These are phyloP conservation scores for Emesis furor DNA, from an alignment of 2,888 invertebrate species.

Conservation along the genomic window DNA sequence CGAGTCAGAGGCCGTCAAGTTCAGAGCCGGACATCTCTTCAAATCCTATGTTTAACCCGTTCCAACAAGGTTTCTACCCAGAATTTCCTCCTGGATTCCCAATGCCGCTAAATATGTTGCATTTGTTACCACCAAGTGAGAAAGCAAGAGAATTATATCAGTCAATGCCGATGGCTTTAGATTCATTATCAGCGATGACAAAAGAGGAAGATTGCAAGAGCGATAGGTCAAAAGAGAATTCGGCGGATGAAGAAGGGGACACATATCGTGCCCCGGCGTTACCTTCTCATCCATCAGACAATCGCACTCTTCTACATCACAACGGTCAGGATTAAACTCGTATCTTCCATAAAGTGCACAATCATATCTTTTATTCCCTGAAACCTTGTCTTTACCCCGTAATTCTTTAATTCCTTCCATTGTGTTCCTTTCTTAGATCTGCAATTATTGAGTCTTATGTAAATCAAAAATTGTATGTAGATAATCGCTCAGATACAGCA, in stretches of 20 bases:
- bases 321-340: constrained; percentile 95
- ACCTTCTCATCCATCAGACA: constrained; percentile 92
- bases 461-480: constrained; percentile 3
- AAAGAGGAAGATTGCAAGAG: constrained; percentile 94
- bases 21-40: constrained; percentile 94
- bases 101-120: constrained; percentile 96
- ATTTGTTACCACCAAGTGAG: constrained; percentile 96
- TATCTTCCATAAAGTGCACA: constrained; percentile 39
- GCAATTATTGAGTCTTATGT: background rate
- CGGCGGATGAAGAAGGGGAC: constrained; percentile 92
- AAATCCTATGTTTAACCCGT: constrained; percentile 95
- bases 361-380: background rate
- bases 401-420: background rate
- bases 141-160: constrained; percentile 94
- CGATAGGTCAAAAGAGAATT: constrained; percentile 93
- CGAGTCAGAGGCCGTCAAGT: constrained; percentile 93
- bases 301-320: constrained; percentile 94
- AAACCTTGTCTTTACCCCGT: background rate
- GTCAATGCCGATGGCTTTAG: constrained; percentile 91
- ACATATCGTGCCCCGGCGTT: constrained; percentile 90
- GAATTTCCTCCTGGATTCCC: constrained; percentile 96
- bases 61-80: constrained; percentile 96
- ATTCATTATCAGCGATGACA: constrained; percentile 89
- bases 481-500: constrained; percentile 12
- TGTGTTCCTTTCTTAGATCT: background rate